These are phyloP conservation scores for Stomatorhinus walkeri DNA, from an alignment of 2,797 vertebrate species.

Conservation along the genomic window DNA sequence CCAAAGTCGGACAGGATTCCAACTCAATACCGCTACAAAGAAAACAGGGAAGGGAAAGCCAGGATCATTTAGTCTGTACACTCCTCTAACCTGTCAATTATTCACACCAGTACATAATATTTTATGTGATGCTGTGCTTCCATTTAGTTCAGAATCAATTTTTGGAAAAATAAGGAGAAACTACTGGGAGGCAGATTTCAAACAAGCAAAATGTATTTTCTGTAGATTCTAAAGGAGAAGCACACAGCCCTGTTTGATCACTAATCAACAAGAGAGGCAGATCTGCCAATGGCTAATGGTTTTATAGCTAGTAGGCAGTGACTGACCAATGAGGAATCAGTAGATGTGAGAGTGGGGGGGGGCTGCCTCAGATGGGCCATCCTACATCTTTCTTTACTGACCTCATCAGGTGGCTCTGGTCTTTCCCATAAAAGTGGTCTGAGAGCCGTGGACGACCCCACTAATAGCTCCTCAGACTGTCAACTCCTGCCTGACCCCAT, in stretches of 20 bases:
- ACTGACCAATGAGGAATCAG: neutral
- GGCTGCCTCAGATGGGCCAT: neutral
- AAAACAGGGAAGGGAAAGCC: neutral
- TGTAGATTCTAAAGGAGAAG: neutral
- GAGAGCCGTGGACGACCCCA: neutral
- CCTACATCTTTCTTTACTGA: slow-evolving; percentile 21
- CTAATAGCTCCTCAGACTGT: neutral
- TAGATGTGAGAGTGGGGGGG: neutral
- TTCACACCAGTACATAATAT: neutral
- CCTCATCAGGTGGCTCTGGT: slow-evolving; percentile 22
- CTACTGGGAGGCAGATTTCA: neutral
- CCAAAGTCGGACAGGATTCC: neutral
- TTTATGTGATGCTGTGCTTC: neutral
- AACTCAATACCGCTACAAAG: neutral
- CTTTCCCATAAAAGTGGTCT: neutral
- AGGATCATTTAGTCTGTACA: neutral
- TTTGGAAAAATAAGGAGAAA: neutral
- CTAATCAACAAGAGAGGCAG: neutral
- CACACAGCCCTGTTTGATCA: neutral
- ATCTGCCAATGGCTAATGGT: neutral
- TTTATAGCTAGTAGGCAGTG: neutral
- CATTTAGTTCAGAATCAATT: neutral
- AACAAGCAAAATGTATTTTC: neutral
- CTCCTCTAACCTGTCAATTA: neutral
- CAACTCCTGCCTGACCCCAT: neutral